Conservation (phyloP, 92 coral and sea anemone species). For the Montipora capitata region DNA sequence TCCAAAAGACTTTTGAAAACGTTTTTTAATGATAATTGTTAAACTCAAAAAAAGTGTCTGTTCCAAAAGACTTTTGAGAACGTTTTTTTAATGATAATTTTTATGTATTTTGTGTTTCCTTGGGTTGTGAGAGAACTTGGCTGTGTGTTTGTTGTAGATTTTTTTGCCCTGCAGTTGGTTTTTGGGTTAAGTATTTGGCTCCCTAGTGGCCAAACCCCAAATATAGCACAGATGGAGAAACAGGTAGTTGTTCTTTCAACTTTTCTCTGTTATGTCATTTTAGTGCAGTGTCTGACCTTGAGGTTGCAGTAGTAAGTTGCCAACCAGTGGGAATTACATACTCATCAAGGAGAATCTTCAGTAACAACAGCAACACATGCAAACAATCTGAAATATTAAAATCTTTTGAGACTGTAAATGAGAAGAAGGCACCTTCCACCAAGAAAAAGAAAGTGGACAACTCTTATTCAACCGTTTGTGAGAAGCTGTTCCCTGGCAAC, state of each 20-base stretch:
- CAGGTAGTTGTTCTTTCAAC: background rate
- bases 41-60: no score
- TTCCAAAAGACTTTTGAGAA: no score
- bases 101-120: no score
- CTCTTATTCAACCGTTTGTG: background rate
- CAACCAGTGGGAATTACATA: background rate
- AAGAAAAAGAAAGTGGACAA: slow-evolving; percentile 56
- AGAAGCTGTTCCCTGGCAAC: slow-evolving; percentile 62
- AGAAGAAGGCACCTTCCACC: slow-evolving; percentile 4
- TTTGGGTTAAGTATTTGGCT: no score
- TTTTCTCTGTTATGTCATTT: background rate
- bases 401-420: background rate
- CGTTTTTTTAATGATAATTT: no score
- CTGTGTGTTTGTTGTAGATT: no score
- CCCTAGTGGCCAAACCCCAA: no score
- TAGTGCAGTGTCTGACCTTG: slow-evolving; percentile 38
- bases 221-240: no score
- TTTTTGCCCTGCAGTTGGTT: no score
- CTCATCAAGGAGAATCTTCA: background rate
- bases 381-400: background rate
- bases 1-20: no score
- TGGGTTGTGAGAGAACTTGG: no score
- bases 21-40: no score
- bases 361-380: background rate
- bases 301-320: slow-evolving; percentile 46